phyloP scores from a whole-genome alignment of 2,888 invertebrate species.

The Cecidostiba fungosa region DNA sequence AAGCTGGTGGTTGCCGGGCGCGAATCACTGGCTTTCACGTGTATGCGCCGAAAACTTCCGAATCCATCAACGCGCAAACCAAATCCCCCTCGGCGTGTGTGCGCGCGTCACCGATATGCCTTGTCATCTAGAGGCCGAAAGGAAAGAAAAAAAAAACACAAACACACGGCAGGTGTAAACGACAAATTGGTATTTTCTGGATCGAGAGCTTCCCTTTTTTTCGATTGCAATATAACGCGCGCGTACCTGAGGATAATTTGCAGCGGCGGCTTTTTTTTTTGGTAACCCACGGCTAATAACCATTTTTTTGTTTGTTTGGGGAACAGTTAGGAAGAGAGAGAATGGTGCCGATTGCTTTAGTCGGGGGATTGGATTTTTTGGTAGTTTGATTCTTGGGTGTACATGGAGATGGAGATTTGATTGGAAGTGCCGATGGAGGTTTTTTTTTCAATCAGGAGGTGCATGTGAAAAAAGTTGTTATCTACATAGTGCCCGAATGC shows the following conservation, averaged over 20 bases:
- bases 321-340: background rate
- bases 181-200: background rate
- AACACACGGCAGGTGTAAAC: background rate
- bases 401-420: conserved; percentile 62
- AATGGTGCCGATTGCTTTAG: background rate
- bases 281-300: background rate
- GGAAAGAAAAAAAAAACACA: background rate
- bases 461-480: background rate
- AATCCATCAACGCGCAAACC: conserved; percentile 26
- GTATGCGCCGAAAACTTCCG: conserved; percentile 30
- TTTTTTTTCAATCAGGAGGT: background rate
- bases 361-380: background rate
- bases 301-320: background rate
- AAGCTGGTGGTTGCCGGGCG: conserved; percentile 21
- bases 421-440: background rate
- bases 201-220: background rate
- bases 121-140: background rate
- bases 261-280: background rate
- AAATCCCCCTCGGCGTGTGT: background rate
- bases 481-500: background rate
- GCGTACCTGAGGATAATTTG: background rate
- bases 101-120: background rate
- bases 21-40: conserved; percentile 32
- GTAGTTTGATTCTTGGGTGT: background rate
- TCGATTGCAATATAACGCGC: background rate